Conservation (phyloP, 2,113 vertebrate species). For the Danionella cerebrum region DNA sequence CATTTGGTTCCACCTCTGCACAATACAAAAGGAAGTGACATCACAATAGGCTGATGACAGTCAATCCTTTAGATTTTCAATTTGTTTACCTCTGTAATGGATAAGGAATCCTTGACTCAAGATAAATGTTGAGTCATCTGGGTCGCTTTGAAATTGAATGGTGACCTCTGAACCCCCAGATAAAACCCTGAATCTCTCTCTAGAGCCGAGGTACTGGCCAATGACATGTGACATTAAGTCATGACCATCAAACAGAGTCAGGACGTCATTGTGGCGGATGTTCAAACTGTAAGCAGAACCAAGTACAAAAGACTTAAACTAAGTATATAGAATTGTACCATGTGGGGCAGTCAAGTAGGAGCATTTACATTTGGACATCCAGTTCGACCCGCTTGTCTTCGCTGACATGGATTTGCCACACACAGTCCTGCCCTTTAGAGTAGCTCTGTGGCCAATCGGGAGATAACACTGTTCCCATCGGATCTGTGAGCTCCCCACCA, state of each 20-base stretch:
- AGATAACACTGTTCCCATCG: slow-evolving; percentile 77
- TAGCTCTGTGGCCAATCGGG: slow-evolving; percentile 91
- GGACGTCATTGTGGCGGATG: slow-evolving; percentile 79
- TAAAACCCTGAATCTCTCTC: slow-evolving; percentile 77
- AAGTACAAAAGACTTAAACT: not conserved
- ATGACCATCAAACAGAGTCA: slow-evolving; percentile 80
- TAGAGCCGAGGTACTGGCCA: slow-evolving; percentile 80
- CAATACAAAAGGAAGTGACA: not conserved
- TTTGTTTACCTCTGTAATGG: slow-evolving; percentile 72
- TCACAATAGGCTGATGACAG: not conserved
- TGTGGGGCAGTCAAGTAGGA: not conserved
- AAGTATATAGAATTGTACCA: too few species aligned
- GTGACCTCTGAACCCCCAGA: slow-evolving; percentile 82
- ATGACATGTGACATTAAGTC: slow-evolving; percentile 78
- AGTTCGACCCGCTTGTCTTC: slow-evolving; percentile 84
- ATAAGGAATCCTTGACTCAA: slow-evolving; percentile 84
- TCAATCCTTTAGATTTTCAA: not conserved
- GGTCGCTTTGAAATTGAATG: slow-evolving; percentile 85
- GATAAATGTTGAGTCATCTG: slow-evolving; percentile 74
- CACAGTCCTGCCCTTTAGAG: slow-evolving; percentile 80
- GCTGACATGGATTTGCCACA: slow-evolving; percentile 83
- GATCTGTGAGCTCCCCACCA: slow-evolving; percentile 78
- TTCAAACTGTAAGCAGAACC: slow-evolving; percentile 67
- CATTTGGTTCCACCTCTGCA: slow-evolving; percentile 85
- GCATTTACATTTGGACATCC: slow-evolving; percentile 80